Conservation (phyloP, 2,797 vertebrate species). For the Phrynocephalus guinanensis region DNA sequence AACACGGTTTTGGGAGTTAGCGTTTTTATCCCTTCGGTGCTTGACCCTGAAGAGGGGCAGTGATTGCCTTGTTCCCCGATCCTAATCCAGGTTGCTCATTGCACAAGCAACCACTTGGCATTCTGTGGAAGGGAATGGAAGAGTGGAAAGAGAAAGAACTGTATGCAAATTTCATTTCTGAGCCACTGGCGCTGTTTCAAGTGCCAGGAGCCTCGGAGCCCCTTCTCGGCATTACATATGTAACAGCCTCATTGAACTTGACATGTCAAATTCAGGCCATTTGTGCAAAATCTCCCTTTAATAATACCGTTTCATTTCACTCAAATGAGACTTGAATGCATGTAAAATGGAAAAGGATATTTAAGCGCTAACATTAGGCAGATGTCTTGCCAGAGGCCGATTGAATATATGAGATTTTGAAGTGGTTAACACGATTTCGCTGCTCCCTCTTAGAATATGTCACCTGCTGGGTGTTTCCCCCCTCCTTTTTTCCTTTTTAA, state of each 20-base stretch:
- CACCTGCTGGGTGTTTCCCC: constrained; percentile 69
- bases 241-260: constrained; percentile 94
- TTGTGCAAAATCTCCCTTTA: constrained; percentile 97
- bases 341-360: constrained; percentile 89
- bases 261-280: constrained; percentile 97
- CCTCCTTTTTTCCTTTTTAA: constrained; percentile 59
- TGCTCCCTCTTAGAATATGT: constrained; percentile 75
- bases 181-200: constrained; percentile 77
- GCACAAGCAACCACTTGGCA: constrained; percentile 5
- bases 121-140: constrained; percentile 9
- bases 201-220: constrained; percentile 75
- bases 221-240: constrained; percentile 80
- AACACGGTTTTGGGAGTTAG: background rate
- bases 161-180: constrained; percentile 81
- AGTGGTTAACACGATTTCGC: constrained; percentile 80
- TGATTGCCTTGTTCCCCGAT: constrained; percentile 1
- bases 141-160: constrained; percentile 41
- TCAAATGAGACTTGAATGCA: constrained; percentile 90
- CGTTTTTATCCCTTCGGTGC: background rate
- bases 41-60: background rate
- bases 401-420: constrained; percentile 85
- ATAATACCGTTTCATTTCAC: constrained; percentile 90
- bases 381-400: constrained; percentile 83
- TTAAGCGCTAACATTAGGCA: constrained; percentile 89
- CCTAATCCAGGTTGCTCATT: background rate